phyloP scores from a whole-genome alignment of 1,140 invertebrate genomes.

The Drosophila jambulina region DNA sequence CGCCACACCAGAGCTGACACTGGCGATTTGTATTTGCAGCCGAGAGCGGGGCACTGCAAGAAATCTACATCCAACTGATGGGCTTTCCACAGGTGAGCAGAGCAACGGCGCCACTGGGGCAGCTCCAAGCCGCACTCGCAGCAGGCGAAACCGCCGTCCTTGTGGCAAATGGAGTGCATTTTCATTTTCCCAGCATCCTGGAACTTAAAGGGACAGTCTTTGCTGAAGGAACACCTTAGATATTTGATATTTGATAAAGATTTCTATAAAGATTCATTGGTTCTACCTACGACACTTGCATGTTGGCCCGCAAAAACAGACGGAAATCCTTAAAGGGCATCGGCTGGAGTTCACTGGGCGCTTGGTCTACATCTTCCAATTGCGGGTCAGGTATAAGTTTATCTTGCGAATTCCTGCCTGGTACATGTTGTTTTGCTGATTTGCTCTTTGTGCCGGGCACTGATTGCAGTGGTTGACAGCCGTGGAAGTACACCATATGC shows the following conservation, averaged over 20 bases:
- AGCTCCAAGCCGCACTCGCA: constrained; percentile 85
- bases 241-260: neutral
- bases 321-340: constrained; percentile 80
- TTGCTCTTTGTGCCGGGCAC: constrained; percentile 8
- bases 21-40: constrained; percentile 87
- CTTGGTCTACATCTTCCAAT: neutral
- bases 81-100: constrained; percentile 89
- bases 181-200: constrained; percentile 85
- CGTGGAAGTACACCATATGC: constrained; percentile 86
- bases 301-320: constrained; percentile 55
- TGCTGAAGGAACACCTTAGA: constrained; percentile 85
- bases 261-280: neutral
- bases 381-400: neutral
- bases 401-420: constrained; percentile 2
- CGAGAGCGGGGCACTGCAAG: constrained; percentile 87
- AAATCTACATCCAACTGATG: constrained; percentile 89
- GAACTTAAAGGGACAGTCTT: constrained; percentile 86
- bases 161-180: constrained; percentile 86
- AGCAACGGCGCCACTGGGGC: constrained; percentile 88
- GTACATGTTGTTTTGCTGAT: constrained; percentile 13
- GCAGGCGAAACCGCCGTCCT: constrained; percentile 8
- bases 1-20: constrained; percentile 84
- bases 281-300: constrained; percentile 51
- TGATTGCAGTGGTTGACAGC: constrained; percentile 41
- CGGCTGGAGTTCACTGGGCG: constrained; percentile 55